Evolutionary conservation across 2,797 vertebrate genomes (phyloP), one percentile per base, ranked within the genome.

Genomic region (Spheniscus humboldti): DNA sequence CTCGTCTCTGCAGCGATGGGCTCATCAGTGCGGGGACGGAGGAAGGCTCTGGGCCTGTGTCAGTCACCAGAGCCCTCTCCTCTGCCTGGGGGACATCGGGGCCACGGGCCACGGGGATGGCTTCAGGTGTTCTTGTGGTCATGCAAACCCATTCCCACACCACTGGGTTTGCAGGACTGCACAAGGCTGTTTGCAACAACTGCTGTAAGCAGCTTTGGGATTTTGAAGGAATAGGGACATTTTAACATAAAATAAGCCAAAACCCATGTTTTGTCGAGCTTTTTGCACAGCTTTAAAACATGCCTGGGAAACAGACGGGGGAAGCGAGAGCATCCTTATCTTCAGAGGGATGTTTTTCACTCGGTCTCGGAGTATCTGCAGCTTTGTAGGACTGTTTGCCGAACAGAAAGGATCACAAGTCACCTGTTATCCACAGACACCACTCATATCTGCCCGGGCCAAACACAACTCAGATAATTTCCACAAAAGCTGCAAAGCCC

Each of bases 261-360:
- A 14, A 75, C 33, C 2, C 0, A 0, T 15, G 6, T 6, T 68
- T 57, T 27, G 7, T 6, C 52, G 59, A 91, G 81, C 11, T 47
- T 68, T 80, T 45, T 50, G 5, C 24, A 23, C 4, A n/a, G 41
- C 52, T 94, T 19, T 35, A 53, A 77, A 87, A n/a, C 14, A 10
- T 0, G 1, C 24, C 53, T 95, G 95, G 91, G 94, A 94, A 92
- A 66, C 6, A 83, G 68, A 47, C 0, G 1, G 41, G 84, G 72
- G 39, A 77, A 83, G 85, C 15, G 2, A 75, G 91, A 86, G 5
- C 28, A 20, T 15, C 78, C 37, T 94, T 96, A 96, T 96, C 96
- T 94, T 56, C 91, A n/a, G 11, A 78, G 27, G 19, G n/a, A 19
- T 90, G 91, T 92, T 96, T 95, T 90, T 52, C 50, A 7, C 45